Evolutionary conservation across 1,140 invertebrate genomes (phyloP).

Genomic region (Brachionus paranguensis): DNA sequence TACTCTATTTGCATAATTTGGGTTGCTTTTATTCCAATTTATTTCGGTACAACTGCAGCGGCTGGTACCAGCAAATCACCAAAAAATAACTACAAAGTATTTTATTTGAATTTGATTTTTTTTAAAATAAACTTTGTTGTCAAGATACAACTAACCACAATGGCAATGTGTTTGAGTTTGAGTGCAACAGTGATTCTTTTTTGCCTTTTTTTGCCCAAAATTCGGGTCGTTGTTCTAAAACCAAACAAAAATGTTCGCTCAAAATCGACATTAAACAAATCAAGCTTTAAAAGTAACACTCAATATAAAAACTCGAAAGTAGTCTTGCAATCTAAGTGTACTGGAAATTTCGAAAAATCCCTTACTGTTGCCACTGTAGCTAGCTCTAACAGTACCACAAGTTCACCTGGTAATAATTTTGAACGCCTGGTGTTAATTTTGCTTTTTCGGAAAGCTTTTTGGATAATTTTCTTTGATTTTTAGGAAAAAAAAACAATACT

Average conservation of each 20-base stretch:
- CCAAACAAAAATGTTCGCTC: constrained; percentile 66
- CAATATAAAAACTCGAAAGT: neutral
- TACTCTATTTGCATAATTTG: constrained; percentile 79
- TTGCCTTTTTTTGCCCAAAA: constrained; percentile 72
- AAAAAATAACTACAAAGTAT: constrained; percentile 39
- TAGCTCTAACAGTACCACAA: neutral
- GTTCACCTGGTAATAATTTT: neutral
- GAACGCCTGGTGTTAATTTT: neutral
- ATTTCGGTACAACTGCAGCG: constrained; percentile 58
- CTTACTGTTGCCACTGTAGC: constrained; percentile 6
- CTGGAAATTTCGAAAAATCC: constrained; percentile 13
- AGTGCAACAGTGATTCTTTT: constrained; percentile 70
- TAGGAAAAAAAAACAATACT: too few species aligned
- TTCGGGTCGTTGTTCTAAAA: constrained; percentile 69
- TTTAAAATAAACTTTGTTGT: neutral
- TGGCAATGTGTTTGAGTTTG: constrained; percentile 71
- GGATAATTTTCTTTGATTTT: neutral
- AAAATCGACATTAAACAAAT: neutral
- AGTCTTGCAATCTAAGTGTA: neutral
- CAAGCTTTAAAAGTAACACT: neutral
- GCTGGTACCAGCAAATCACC: constrained; percentile 17
- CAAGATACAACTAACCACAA: constrained; percentile 69
- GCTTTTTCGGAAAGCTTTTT: neutral
- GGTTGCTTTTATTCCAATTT: constrained; percentile 69
- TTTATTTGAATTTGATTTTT: neutral